Evolutionary conservation across 2,888 invertebrate species (phyloP).

Genomic region (Zootermopsis nevadensis): DNA sequence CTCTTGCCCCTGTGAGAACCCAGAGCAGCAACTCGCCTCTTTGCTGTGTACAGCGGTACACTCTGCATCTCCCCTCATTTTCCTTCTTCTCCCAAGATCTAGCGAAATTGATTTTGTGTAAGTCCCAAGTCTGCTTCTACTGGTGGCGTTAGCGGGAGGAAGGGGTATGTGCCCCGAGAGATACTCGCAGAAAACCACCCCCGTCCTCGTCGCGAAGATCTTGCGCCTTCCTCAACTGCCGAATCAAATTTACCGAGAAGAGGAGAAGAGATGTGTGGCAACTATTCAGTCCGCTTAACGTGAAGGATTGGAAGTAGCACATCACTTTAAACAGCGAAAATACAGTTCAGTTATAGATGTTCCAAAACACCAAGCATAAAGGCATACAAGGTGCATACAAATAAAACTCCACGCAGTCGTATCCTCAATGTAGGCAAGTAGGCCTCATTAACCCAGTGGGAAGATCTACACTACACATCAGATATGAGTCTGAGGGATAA

Average conservation of each 20-base stretch:
- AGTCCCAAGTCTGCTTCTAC: slow-evolving; percentile 31
- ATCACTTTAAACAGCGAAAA: no score
- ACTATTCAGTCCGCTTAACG: no score
- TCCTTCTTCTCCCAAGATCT: slow-evolving; percentile 30
- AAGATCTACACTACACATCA: no score
- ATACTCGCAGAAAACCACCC: slow-evolving; percentile 42
- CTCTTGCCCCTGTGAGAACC: slow-evolving; percentile 1
- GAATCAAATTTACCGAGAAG: not conserved
- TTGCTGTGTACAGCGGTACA: slow-evolving; percentile 6
- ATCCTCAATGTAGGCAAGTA: no score
- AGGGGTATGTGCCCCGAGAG: slow-evolving; percentile 39
- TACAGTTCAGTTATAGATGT: no score
- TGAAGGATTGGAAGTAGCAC: no score
- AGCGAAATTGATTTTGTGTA: slow-evolving; percentile 48
- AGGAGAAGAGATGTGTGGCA: no score
- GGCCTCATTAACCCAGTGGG: no score
- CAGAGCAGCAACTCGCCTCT: slow-evolving; percentile 19
- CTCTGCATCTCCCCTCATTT: slow-evolving; percentile 19
- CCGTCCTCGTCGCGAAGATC: slow-evolving; percentile 28
- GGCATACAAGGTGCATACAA: no score
- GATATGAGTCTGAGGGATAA: no score
- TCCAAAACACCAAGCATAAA: no score
- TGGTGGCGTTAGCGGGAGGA: slow-evolving; percentile 8
- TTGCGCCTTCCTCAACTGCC: slow-evolving; percentile 6
- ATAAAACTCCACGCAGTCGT: no score